A percentile compares a stretch with the other conserved stretches of the same genome.
Evolutionary conservation across 1,140 invertebrate species (phyloP).

Genomic region (Papilio polyxenes): DNA sequence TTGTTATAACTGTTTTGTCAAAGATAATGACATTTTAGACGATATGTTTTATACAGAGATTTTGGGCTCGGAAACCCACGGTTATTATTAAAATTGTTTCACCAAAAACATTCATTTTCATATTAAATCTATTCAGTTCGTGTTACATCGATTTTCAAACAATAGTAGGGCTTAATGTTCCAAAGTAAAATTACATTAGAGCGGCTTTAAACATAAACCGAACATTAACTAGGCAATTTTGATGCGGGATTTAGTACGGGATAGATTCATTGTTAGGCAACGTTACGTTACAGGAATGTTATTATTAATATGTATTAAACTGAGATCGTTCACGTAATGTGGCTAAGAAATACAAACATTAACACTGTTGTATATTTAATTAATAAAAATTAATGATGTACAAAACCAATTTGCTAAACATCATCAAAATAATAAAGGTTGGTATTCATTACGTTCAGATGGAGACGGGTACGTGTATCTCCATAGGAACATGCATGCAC

Average conservation of each 20-base stretch:
- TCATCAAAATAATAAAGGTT: too few species aligned
- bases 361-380: too few species aligned
- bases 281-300: neutral
- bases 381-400: too few species aligned
- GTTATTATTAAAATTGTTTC: too few species aligned
- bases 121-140: neutral
- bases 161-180: neutral
- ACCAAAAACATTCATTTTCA: neutral
- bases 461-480: too few species aligned
- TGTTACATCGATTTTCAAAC: neutral
- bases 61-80: too few species aligned
- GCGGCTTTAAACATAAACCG: slow-evolving; percentile 21
- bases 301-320: neutral
- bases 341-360: neutral
- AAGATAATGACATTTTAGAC: too few species aligned
- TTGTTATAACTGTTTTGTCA: too few species aligned
- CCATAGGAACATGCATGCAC: too few species aligned
- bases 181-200: slow-evolving; percentile 6
- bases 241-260: neutral
- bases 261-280: slow-evolving; percentile 16
- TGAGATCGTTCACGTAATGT: neutral
- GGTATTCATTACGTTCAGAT: too few species aligned
- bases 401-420: too few species aligned
- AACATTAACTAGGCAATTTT: slow-evolving; percentile 17
- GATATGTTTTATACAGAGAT: too few species aligned